These are phyloP conservation scores for Dipodomys merriami DNA, from an alignment of 2,113 vertebrate genomes.

Conservation along the genomic window DNA sequence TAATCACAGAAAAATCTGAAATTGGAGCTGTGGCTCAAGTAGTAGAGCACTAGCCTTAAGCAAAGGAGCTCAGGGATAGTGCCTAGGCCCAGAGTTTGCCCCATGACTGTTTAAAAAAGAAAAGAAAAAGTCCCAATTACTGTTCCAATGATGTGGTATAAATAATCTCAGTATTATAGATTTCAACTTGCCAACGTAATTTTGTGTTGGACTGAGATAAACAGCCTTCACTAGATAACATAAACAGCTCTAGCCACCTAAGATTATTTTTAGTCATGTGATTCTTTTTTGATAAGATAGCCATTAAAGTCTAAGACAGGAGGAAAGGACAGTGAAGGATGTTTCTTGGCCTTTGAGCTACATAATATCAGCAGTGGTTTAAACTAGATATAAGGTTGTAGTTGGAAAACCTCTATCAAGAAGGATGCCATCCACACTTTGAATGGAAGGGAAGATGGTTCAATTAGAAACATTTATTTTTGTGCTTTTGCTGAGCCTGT, in stretches of 20 bases:
- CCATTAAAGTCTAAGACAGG: neutral
- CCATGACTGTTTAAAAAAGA: too few relatives aligned
- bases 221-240: neutral
- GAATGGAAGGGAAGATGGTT: neutral
- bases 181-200: neutral
- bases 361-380: neutral
- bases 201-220: neutral
- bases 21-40: too few relatives aligned
- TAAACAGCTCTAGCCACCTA: too few relatives aligned
- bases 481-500: neutral
- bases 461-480: neutral
- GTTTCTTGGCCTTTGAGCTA: neutral
- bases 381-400: neutral
- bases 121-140: neutral
- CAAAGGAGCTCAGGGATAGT: too few relatives aligned
- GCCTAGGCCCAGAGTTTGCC: too few relatives aligned
- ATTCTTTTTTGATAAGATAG: neutral
- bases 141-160: neutral
- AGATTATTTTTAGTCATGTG: neutral
- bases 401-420: neutral
- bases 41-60: too few relatives aligned
- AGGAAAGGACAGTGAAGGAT: neutral
- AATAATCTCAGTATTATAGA: neutral
- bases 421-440: neutral
- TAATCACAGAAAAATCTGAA: too few relatives aligned